These are phyloP conservation scores for Myrmecophaga tridactyla DNA, from an alignment of 2,113 vertebrate species.

Conservation along the genomic window DNA sequence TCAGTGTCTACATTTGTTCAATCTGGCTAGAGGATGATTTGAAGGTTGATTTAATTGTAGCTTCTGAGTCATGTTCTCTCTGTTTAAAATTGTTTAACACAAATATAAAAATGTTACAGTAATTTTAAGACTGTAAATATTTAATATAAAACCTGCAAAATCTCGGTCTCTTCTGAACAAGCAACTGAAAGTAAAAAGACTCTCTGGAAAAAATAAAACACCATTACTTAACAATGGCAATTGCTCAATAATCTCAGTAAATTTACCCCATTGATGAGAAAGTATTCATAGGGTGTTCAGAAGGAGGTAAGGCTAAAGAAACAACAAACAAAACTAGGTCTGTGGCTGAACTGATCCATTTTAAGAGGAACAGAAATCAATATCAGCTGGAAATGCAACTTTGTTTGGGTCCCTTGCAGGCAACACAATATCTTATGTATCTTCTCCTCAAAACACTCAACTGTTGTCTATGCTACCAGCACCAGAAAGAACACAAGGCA, in stretches of 20 bases:
- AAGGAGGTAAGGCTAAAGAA: constrained; percentile 49
- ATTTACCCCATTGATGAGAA: constrained; percentile 51
- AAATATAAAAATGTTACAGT: constrained; percentile 69
- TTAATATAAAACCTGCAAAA: constrained; percentile 76
- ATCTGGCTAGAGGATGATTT: constrained; percentile 68
- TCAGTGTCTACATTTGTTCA: constrained; percentile 50
- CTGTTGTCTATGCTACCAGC: constrained; percentile 69
- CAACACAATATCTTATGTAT: neutral
- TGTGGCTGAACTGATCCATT: neutral
- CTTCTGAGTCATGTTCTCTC: constrained; percentile 67
- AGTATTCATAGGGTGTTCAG: neutral
- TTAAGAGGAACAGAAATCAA: rapidly evolving
- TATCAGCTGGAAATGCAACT: neutral
- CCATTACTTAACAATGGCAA: constrained; percentile 7
- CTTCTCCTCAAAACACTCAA: constrained; percentile 57
- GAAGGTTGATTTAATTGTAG: constrained; percentile 69
- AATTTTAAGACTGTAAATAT: constrained; percentile 75
- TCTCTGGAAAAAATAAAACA: constrained; percentile 34
- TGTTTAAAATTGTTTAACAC: constrained; percentile 74
- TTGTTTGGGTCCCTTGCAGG: neutral
- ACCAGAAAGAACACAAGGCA: constrained; percentile 81
- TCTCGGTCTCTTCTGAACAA: constrained; percentile 34
- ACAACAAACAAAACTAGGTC: neutral
- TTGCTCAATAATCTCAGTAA: constrained; percentile 34
- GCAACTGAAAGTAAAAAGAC: neutral